Conservation (phyloP, 2,888 invertebrate genomes). For the Halictus quadricinctus region DNA sequence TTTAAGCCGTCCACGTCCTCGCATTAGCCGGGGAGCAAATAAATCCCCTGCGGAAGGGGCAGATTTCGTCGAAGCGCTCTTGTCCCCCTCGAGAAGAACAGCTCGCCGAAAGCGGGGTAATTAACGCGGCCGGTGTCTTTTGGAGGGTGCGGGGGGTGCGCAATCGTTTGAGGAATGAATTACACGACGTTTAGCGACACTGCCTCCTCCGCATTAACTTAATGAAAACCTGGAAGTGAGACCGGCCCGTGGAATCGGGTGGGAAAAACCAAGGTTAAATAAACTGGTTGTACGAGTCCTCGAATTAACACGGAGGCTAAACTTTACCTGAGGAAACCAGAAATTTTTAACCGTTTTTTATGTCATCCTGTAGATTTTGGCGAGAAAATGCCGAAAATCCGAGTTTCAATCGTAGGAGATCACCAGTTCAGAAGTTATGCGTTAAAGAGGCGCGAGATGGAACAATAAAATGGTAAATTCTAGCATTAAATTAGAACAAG, state of each 20-base stretch:
- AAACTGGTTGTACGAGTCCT: conserved; percentile 56
- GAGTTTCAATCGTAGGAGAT: too few relatives aligned
- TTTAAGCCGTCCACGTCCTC: conserved; percentile 57
- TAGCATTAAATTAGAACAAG: neutral
- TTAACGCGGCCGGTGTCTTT: conserved; percentile 36
- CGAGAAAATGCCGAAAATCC: too few relatives aligned
- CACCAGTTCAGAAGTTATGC: too few relatives aligned
- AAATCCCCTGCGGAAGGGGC: conserved; percentile 35
- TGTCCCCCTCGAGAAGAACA: neutral
- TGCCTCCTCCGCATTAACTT: conserved; percentile 19
- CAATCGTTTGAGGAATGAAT: conserved; percentile 39
- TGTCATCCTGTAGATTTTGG: too few relatives aligned
- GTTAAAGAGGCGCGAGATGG: neutral
- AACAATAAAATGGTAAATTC: neutral
- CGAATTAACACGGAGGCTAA: conserved; percentile 63
- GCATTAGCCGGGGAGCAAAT: conserved; percentile 59
- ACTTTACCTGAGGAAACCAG: neutral
- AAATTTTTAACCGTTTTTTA: too few relatives aligned
- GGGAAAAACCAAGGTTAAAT: conserved; percentile 35
- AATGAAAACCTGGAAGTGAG: conserved; percentile 26
- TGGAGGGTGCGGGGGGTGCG: neutral
- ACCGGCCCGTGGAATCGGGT: neutral
- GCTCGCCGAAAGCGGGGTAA: conserved; percentile 28
- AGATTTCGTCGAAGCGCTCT: conserved; percentile 29
- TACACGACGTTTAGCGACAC: conserved; percentile 13